Conservation (phyloP, 2,113 vertebrate species). For the Blennius ocellaris region DNA sequence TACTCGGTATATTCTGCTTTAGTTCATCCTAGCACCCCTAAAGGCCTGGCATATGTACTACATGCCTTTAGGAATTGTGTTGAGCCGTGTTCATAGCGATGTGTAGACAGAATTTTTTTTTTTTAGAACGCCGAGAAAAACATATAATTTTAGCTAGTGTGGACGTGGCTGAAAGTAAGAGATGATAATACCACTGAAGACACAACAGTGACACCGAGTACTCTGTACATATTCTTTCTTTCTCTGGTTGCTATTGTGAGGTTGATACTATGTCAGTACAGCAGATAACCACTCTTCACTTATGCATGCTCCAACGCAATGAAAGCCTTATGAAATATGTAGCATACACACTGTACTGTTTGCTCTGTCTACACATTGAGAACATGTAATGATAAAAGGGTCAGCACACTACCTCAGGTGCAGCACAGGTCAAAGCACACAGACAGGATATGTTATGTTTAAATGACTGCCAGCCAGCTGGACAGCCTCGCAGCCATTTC, state of each 20-base stretch:
- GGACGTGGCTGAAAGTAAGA: too few relatives aligned
- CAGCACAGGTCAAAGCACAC: background rate
- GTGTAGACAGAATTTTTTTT: too few relatives aligned
- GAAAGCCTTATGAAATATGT: constrained; percentile 36
- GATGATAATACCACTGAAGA: too few relatives aligned
- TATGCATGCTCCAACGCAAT: constrained; percentile 7
- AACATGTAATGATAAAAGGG: background rate
- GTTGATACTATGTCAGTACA: background rate
- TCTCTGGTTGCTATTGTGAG: background rate
- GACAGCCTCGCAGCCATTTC: constrained; percentile 21
- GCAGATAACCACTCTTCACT: background rate
- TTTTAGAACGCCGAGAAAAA: too few relatives aligned
- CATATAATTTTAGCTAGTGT: too few relatives aligned
- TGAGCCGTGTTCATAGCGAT: too few relatives aligned
- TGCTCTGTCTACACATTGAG: background rate
- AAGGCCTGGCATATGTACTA: too few relatives aligned
- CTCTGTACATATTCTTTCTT: constrained; percentile 13
- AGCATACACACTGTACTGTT: constrained; percentile 13
- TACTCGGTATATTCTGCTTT: too few relatives aligned
- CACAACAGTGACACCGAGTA: too few relatives aligned
- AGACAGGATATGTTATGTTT: constrained; percentile 16
- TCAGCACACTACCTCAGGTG: constrained; percentile 10
- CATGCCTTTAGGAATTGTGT: too few relatives aligned
- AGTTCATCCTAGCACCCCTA: too few relatives aligned
- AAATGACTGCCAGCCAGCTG: constrained; percentile 13